phyloP scores from a whole-genome alignment of 2,888 invertebrate species.

The Keiferia lycopersicella region DNA sequence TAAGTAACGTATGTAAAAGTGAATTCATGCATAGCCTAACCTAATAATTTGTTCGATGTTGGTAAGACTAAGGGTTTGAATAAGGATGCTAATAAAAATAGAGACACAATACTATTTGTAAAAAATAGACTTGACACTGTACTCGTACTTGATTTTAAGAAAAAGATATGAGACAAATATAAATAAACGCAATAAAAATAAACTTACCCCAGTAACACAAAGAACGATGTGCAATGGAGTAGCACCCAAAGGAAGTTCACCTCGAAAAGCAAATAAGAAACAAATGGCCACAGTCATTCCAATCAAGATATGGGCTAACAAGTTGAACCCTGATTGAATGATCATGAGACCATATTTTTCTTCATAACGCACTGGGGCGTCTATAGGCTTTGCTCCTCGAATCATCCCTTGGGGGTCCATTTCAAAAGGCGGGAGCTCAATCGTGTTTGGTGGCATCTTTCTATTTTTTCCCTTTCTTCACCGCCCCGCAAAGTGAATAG shows the following conservation, averaged over 20 bases:
- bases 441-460: conserved; percentile 26
- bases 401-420: neutral
- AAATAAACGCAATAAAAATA: neutral
- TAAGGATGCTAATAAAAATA: no score
- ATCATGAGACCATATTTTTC: conserved; percentile 48
- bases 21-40: no score
- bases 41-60: no score
- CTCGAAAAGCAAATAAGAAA: conserved; percentile 34
- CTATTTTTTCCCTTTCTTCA: neutral
- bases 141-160: neutral
- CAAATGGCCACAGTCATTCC: conserved; percentile 33
- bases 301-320: conserved; percentile 36
- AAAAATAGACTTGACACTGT: neutral
- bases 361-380: conserved; percentile 21
- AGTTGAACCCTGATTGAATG: conserved; percentile 32
- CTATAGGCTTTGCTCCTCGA: conserved; percentile 18
- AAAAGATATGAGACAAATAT: neutral
- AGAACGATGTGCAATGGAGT: conserved; percentile 36
- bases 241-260: conserved; percentile 32
- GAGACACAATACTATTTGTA: no score
- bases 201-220: conserved; percentile 41
- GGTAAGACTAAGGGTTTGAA: no score
- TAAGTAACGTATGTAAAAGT: no score
- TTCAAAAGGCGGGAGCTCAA: conserved; percentile 15
- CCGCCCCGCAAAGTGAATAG: neutral